Base-by-base conservation (phyloP, 2,888 invertebrate genomes). In the Euclidia mi region DNA sequence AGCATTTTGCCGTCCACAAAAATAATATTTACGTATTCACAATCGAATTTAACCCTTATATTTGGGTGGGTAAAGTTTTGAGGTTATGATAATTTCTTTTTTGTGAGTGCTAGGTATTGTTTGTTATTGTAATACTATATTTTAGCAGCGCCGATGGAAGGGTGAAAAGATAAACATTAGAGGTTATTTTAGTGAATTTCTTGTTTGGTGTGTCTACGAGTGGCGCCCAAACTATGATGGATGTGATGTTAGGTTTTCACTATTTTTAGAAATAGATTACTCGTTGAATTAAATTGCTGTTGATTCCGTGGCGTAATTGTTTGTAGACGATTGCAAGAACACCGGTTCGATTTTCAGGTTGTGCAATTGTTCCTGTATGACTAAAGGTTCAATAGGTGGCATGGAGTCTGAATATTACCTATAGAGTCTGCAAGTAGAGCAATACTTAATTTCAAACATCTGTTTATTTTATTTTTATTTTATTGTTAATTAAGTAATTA, bases 141-240 rank as follows among this genome's bases (percentile, higher is more conserved):
- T 93, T 92, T 89, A 87, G 90, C 89, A 84, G 87, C 85, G 87
- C 84, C 86, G 87, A 92, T 92, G 85, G 91, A 93, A 92, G 93
- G 93, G 93, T 94, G 92, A 91, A 93, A 92, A 90, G 87, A 88
- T 94, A 94, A 94, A 94, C 93, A 94, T 76, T 76, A 75, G 76
- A 79, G 82, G 92, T 90, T 93, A 93, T 93, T 93, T 93, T 90
- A 90, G 93, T 91, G 88, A 91, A 92, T 91, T 89, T 74, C 89
- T 85, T 89, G 88, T 91, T 90, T 90, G 87, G 89, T 84, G 74
- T 79, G 77, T 88, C 88, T 89, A 90, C 59, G 89, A 91, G 91
- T 90, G 93, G 93, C 94, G 92, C 92, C 92, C 56, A 76, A 73
- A 70, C 79, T 73, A 62, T 91, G 93, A 93, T 88, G 90, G 94